A percentile compares a stretch with the other conserved stretches of the same genome.
These are phyloP conservation scores for Lindbergichthys nudifrons DNA, from an alignment of 2,797 vertebrate species.

Conservation along the genomic window DNA sequence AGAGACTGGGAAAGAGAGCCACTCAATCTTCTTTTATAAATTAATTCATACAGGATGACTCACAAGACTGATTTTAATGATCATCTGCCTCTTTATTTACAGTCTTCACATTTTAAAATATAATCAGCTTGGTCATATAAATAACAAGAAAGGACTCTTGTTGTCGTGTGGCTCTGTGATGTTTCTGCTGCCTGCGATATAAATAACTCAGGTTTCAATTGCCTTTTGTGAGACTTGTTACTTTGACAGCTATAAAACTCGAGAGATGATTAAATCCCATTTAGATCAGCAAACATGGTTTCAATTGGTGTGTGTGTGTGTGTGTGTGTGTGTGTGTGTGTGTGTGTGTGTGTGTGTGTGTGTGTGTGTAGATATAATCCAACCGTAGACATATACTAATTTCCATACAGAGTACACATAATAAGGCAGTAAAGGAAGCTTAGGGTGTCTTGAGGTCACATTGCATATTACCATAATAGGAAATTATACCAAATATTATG, in stretches of 20 bases:
- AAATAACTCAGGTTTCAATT: slow-evolving; percentile 69
- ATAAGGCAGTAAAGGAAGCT: not conserved
- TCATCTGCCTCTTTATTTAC: slow-evolving; percentile 21
- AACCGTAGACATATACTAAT: slow-evolving; percentile 16
- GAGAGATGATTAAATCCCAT: slow-evolving; percentile 58
- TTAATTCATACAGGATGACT: slow-evolving; percentile 26
- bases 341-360: not conserved
- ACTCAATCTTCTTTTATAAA: slow-evolving; percentile 9
- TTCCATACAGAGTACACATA: slow-evolving; percentile 26
- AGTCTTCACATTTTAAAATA: slow-evolving; percentile 21
- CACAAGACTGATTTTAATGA: slow-evolving; percentile 35
- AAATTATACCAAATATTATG: slow-evolving; percentile 1
- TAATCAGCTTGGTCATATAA: slow-evolving; percentile 55
- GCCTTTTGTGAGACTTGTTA: slow-evolving; percentile 55
- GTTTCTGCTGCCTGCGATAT: slow-evolving; percentile 54
- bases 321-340: not conserved
- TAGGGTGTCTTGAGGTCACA: not conserved
- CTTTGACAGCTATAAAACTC: slow-evolving; percentile 57
- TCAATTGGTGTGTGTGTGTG: slow-evolving; percentile 7
- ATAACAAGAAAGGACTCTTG: slow-evolving; percentile 60
- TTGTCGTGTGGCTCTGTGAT: slow-evolving; percentile 24
- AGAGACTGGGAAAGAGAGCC: not conserved
- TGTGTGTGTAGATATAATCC: slow-evolving; percentile 18
- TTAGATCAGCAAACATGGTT: slow-evolving; percentile 46
- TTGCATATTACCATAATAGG: slow-evolving; percentile 9